phyloP scores from a whole-genome alignment of 2,888 invertebrate genomes.

The Sylvicola cinctus region DNA sequence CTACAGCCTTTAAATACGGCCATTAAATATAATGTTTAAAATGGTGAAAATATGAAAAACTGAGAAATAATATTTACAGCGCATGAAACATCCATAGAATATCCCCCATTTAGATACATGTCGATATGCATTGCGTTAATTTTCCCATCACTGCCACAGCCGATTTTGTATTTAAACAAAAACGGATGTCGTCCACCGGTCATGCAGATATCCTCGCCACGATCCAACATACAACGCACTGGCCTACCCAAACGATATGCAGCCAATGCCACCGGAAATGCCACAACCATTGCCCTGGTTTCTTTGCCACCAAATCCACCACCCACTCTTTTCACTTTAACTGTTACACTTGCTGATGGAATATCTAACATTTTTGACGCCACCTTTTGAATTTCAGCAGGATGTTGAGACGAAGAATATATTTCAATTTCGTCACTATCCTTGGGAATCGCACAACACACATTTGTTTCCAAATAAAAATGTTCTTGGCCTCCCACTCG shows the following conservation, averaged over 20 bases:
- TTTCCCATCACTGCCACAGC: conserved; percentile 52
- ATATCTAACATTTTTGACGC: conserved; percentile 48
- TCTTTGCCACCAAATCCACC: conserved; percentile 97
- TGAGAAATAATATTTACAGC: conserved; percentile 30
- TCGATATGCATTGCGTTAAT: conserved; percentile 51
- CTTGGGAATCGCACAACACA: conserved; percentile 46
- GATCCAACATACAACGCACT: conserved; percentile 70
- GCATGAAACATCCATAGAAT: conserved; percentile 58
- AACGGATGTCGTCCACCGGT: conserved; percentile 84
- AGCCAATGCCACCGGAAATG: conserved; percentile 58
- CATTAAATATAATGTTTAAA: too few species aligned
- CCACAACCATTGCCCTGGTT: conserved; percentile 42
- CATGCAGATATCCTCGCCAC: conserved; percentile 86
- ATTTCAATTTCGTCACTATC: conserved; percentile 74
- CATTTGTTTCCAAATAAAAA: conserved; percentile 85
- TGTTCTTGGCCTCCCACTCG: conserved; percentile 87
- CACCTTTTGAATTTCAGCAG: conserved; percentile 49
- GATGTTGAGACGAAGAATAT: conserved; percentile 68
- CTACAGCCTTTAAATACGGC: conserved; percentile 39
- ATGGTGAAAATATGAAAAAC: too few species aligned
- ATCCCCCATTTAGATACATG: conserved; percentile 68
- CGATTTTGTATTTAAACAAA: conserved; percentile 63
- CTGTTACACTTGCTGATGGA: conserved; percentile 50
- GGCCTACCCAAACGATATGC: conserved; percentile 59
- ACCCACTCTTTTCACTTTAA: conserved; percentile 69